These are phyloP conservation scores for Xylota segnis DNA, from an alignment of 2,888 invertebrate genomes.

Conservation along the genomic window DNA sequence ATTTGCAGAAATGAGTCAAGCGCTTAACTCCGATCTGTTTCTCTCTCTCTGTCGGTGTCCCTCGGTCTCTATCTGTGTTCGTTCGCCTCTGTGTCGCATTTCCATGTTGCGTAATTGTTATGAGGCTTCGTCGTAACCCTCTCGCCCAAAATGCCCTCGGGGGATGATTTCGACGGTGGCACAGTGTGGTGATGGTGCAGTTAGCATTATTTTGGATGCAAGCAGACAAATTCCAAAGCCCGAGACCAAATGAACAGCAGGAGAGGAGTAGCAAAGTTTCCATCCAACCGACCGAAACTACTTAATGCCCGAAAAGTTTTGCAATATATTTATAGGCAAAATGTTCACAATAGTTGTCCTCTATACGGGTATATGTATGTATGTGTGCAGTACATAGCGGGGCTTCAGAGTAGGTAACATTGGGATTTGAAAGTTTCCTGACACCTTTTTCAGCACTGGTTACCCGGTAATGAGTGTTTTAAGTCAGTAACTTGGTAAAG, in stretches of 20 bases:
- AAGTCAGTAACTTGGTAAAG: slow-evolving; percentile 7
- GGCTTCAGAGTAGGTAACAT: slow-evolving; percentile 16
- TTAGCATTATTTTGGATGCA: slow-evolving; percentile 69
- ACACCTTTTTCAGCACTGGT: slow-evolving; percentile 55
- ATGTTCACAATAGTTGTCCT: slow-evolving; percentile 27
- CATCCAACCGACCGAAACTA: slow-evolving; percentile 73
- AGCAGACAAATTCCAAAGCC: slow-evolving; percentile 65
- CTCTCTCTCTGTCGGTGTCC: background rate
- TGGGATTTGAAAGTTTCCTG: slow-evolving; percentile 70
- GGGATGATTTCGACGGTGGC: slow-evolving; percentile 22
- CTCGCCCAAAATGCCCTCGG: background rate
- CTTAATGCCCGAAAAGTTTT: slow-evolving; percentile 75
- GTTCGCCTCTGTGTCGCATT: slow-evolving; percentile 54
- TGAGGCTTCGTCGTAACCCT: slow-evolving; percentile 40
- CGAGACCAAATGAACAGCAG: slow-evolving; percentile 52
- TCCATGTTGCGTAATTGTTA: slow-evolving; percentile 71
- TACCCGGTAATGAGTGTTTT: slow-evolving; percentile 46
- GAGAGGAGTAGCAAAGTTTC: slow-evolving; percentile 42
- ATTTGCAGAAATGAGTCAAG: slow-evolving; percentile 58
- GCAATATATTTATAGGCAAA: slow-evolving; percentile 70
- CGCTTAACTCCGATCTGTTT: slow-evolving; percentile 33
- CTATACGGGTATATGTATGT: background rate
- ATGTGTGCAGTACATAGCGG: too few species aligned
- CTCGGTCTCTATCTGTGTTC: background rate
- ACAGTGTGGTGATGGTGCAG: slow-evolving; percentile 39